Percentiles rank a stretch among this genome's conserved stretches.
phyloP scores from a whole-genome alignment of 2,797 vertebrate species.

The Rhynchotus rufescens region DNA sequence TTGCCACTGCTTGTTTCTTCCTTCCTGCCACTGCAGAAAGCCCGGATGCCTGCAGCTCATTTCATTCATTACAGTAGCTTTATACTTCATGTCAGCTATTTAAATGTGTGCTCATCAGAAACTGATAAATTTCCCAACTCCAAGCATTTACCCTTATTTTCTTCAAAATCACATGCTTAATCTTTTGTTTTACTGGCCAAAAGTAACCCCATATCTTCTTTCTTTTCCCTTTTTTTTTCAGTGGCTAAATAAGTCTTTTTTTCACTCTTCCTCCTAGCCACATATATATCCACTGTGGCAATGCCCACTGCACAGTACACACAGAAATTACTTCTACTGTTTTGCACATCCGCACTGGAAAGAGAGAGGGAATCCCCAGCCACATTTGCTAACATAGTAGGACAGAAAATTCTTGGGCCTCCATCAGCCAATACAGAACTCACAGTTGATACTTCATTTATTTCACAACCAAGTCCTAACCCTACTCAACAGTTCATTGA shows the following conservation, averaged over 20 bases:
- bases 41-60: background rate
- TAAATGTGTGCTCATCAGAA: background rate
- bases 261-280: background rate
- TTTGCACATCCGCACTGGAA: background rate
- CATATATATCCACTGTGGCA: background rate
- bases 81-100: background rate
- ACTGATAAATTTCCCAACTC: background rate
- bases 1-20: constrained; percentile 1
- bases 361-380: background rate
- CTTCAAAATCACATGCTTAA: background rate
- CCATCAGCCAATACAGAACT: background rate
- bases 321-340: background rate
- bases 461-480: background rate
- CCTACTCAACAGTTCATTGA: background rate
- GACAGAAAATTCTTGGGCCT: background rate
- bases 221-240: background rate
- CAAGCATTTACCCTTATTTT: background rate
- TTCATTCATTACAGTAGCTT: background rate
- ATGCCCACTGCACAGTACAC: background rate
- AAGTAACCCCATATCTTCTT: background rate
- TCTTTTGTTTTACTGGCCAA: background rate
- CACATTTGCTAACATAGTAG: background rate
- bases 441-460: background rate
- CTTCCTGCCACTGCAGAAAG: constrained; percentile 10
- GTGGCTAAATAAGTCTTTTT: background rate